Base-by-base conservation (phyloP, 2,113 vertebrate genomes). In the Coptodon bakossiorum region DNA sequence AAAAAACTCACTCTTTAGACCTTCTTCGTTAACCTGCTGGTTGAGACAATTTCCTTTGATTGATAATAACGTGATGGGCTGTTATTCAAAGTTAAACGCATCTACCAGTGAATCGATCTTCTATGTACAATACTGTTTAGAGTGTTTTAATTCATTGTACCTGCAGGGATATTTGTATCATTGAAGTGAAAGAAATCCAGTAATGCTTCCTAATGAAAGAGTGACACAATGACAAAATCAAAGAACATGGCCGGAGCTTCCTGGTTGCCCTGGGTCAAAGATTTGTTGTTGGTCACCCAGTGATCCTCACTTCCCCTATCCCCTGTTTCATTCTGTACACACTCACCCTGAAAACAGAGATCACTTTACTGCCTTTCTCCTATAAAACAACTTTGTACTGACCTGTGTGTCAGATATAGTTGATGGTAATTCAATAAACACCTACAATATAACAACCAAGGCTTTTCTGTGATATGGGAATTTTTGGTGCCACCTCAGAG, bases 1-100 rank as follows among this genome's bases (percentile, higher is more conserved):
- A 89, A 90, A 92, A 90, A 86, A 80, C 82, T 29, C 61, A 82
- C 82, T 89, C 38, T 88, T 76, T 76, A 59, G 91, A 93, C 87
- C 78, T 71, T 88, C 88, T 88, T 85, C 61, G 82, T 82, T 83
- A 79, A 90, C 53, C 45, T 86, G 45, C 16, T 68, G 57, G 81
- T 85, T 63, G 10, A 86, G 78, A 86, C 43, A 45, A 52, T 85
- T 82, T 90, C n/a, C 40, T 76, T 71, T 53, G 43, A 84, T 71
- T 80, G 56, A 78, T 66, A 36, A 82, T 66, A 16, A 80, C 10
- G 29, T 31, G 6, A 84, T 0, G 11, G 4, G 16, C n/a, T 5
- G 13, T 52, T 19, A 24, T 3, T 7, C 50, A 22, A 22, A 54
- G 12, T 0, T 31, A 14, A 34, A 54, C 1, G 0, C 3, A 68